Percentiles rank a stretch among this genome's conserved stretches.
Conservation (phyloP, 37 sponge, comb jelly and placozoan genomes). For the Beroe ovata region DNA sequence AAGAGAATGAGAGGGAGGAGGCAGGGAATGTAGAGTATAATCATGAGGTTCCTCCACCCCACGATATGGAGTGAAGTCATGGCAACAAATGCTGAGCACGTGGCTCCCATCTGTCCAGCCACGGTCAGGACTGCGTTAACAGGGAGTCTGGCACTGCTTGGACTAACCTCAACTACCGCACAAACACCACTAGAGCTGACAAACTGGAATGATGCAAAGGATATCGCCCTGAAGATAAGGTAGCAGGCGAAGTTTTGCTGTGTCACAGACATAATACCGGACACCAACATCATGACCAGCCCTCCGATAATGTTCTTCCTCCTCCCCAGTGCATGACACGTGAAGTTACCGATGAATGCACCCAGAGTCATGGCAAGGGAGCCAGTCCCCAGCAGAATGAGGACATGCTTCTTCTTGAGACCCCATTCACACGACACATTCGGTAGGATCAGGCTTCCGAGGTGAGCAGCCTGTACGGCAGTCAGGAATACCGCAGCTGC, state of each 20-base stretch:
- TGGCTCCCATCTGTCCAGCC: conserved; percentile 54
- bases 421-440: conserved; percentile 46
- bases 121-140: conserved; percentile 15
- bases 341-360: background rate
- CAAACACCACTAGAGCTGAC: conserved; percentile 21
- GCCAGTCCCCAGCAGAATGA: background rate
- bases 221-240: background rate
- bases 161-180: conserved; percentile 5
- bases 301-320: background rate
- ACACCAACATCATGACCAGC: conserved; percentile 9
- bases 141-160: background rate
- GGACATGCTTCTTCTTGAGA: background rate
- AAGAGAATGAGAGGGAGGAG: conserved; percentile 27
- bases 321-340: background rate
- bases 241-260: background rate
- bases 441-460: conserved; percentile 6
- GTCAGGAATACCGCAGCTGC: conserved; percentile 13
- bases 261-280: background rate
- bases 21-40: background rate
- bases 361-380: background rate
- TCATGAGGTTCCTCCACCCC: conserved; percentile 22
- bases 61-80: background rate
- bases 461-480: background rate
- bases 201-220: conserved; percentile 2
- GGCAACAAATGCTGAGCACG: conserved; percentile 7